Conservation (phyloP, 2,888 invertebrate genomes). For the Tortricodes alternella region DNA sequence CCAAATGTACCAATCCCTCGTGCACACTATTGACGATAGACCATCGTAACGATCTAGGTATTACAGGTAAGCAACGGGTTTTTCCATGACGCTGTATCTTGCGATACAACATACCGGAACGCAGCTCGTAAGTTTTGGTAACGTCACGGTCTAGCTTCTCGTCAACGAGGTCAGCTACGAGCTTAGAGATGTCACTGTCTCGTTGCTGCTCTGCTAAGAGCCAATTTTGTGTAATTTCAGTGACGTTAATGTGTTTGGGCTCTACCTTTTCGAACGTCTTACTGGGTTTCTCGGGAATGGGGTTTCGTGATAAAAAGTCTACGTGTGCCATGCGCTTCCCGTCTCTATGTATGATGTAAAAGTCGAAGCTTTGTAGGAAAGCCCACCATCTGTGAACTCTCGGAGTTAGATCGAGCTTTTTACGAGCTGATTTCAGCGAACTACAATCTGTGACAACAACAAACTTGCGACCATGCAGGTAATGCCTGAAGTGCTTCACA, state of each 20-base stretch:
- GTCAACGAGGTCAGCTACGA: neutral
- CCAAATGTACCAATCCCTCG: slow-evolving; percentile 33
- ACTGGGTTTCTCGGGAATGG: neutral
- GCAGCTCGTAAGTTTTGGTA: slow-evolving; percentile 35
- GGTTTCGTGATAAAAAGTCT: neutral
- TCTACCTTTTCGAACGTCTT: neutral
- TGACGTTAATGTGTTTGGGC: neutral
- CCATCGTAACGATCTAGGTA: slow-evolving; percentile 34
- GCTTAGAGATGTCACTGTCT: neutral
- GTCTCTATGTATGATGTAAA: slow-evolving; percentile 32
- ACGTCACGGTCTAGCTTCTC: slow-evolving; percentile 16
- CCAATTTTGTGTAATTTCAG: neutral
- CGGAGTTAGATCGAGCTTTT: slow-evolving; percentile 30
- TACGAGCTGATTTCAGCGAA: slow-evolving; percentile 27
- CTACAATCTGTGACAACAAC: slow-evolving; percentile 33
- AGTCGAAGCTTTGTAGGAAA: slow-evolving; percentile 35
- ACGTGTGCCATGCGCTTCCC: slow-evolving; percentile 18
- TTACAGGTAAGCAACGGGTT: slow-evolving; percentile 30
- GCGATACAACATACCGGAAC: slow-evolving; percentile 31
- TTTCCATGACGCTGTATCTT: slow-evolving; percentile 32
- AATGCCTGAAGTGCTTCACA: neutral
- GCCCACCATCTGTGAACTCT: too few relatives aligned
- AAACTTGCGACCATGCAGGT: slow-evolving; percentile 23
- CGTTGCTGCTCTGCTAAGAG: neutral
- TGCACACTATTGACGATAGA: slow-evolving; percentile 33